phyloP scores from a whole-genome alignment of 2,797 vertebrate genomes.

The Mastacembelus armatus region DNA sequence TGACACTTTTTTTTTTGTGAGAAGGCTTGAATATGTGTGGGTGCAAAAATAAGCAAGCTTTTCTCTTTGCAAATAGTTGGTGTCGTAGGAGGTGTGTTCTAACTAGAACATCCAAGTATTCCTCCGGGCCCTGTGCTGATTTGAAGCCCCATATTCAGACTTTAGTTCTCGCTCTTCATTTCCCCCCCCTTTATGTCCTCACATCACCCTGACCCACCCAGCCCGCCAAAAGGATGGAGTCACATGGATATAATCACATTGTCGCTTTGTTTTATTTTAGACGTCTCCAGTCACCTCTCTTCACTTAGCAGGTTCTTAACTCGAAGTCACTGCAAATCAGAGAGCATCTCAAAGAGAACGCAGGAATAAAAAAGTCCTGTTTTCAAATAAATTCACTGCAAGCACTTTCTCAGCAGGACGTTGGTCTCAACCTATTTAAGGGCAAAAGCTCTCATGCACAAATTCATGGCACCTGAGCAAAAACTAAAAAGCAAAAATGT shows the following conservation, averaged over 20 bases:
- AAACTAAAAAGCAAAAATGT: too few species aligned
- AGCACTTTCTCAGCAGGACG: too few species aligned
- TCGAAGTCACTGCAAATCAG: slow-evolving; percentile 42
- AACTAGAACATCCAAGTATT: slow-evolving; percentile 73
- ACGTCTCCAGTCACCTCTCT: slow-evolving; percentile 53
- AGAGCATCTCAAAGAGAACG: too few species aligned
- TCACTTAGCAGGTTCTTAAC: slow-evolving; percentile 45
- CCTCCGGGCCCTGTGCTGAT: slow-evolving; percentile 80
- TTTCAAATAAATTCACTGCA: not conserved
- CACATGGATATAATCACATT: slow-evolving; percentile 52
- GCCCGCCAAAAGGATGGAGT: slow-evolving; percentile 20
- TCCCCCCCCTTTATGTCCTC: slow-evolving; percentile 5
- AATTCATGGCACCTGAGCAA: too few species aligned
- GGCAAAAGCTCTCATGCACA: too few species aligned
- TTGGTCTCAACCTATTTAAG: too few species aligned
- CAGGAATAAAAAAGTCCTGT: not conserved
- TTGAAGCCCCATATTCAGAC: slow-evolving; percentile 79
- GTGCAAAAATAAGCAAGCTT: slow-evolving; percentile 28
- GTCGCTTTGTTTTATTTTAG: slow-evolving; percentile 54
- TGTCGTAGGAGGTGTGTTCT: slow-evolving; percentile 54
- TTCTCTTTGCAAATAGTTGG: slow-evolving; percentile 46
- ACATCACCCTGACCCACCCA: not conserved
- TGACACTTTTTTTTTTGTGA: too few species aligned
- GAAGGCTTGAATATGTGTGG: slow-evolving; percentile 25
- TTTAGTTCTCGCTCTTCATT: slow-evolving; percentile 29